phyloP scores from a whole-genome alignment of 2,113 vertebrate genomes.

The Neodon shergylaensis region DNA sequence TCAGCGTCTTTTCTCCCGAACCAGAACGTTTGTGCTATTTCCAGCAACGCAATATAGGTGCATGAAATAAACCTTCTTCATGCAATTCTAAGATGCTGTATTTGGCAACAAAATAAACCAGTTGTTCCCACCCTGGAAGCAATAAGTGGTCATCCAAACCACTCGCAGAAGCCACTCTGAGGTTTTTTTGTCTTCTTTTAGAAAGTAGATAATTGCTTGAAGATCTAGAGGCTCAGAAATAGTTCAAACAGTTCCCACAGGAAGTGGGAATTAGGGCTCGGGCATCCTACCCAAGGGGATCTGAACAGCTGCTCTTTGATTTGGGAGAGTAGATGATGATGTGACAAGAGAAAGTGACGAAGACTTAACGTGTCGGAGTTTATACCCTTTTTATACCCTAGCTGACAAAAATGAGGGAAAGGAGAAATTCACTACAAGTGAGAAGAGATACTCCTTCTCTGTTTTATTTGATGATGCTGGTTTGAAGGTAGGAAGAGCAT shows the following conservation, averaged over 20 bases:
- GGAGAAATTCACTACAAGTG: neutral
- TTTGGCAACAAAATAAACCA: constrained; percentile 48
- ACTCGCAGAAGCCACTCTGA: neutral
- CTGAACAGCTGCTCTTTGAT: constrained; percentile 74
- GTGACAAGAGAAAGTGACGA: constrained; percentile 49
- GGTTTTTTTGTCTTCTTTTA: constrained; percentile 52
- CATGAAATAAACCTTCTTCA: neutral
- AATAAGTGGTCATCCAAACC: constrained; percentile 49
- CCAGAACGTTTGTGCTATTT: constrained; percentile 43
- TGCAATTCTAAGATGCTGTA: neutral
- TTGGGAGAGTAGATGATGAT: constrained; percentile 54
- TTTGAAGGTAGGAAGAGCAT: neutral
- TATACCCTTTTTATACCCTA: neutral
- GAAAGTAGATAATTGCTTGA: constrained; percentile 59
- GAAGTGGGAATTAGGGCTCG: constrained; percentile 62
- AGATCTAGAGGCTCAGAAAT: constrained; percentile 69
- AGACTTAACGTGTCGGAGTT: constrained; percentile 22
- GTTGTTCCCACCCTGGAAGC: constrained; percentile 19
- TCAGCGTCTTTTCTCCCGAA: constrained; percentile 9
- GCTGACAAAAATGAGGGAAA: constrained; percentile 39
- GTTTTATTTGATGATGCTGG: neutral
- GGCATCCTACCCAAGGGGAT: constrained; percentile 50
- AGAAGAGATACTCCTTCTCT: neutral
- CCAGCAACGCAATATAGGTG: constrained; percentile 12
- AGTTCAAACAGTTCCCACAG: constrained; percentile 64